Evolutionary conservation across 2,888 invertebrate species (phyloP).

Genomic region (Sinelater perroti): DNA sequence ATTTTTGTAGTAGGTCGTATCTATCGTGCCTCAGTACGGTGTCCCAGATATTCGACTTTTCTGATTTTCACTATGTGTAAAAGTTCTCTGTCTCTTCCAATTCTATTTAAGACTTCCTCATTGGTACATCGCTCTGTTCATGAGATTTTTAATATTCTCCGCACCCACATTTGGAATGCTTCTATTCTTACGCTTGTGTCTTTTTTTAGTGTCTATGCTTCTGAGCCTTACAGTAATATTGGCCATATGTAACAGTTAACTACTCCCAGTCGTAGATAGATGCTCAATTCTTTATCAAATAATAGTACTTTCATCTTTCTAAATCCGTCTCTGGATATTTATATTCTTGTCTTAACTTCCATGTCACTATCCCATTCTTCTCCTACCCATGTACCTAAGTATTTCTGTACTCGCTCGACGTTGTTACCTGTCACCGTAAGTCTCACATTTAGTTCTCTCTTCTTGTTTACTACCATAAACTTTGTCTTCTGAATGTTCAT

Average conservation of each 20-base stretch:
- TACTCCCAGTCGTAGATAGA: slow-evolving; percentile 5
- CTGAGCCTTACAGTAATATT: slow-evolving; percentile 1
- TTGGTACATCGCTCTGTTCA: too few relatives aligned
- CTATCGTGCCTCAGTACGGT: too few relatives aligned
- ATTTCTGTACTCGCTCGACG: slow-evolving; percentile 1
- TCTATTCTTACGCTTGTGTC: background rate
- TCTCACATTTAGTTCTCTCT: background rate
- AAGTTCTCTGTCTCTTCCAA: too few relatives aligned
- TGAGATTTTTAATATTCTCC: slow-evolving; percentile 5
- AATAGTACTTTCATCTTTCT: background rate
- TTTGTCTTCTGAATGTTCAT: slow-evolving; percentile 1
- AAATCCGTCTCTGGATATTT: slow-evolving; percentile 3
- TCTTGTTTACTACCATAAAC: background rate
- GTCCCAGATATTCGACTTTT: too few relatives aligned
- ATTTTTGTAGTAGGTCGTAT: too few relatives aligned
- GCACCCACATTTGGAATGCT: slow-evolving; percentile 6
- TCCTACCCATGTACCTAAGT: background rate
- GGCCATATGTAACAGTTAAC: slow-evolving; percentile 5
- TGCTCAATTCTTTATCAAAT: background rate
- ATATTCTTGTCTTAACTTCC: background rate
- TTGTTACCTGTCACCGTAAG: background rate
- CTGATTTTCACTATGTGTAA: too few relatives aligned
- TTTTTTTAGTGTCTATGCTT: background rate
- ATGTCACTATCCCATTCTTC: background rate
- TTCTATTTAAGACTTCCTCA: too few relatives aligned